Base-by-base conservation (phyloP, 2,113 vertebrate species). In the Passer domesticus region DNA sequence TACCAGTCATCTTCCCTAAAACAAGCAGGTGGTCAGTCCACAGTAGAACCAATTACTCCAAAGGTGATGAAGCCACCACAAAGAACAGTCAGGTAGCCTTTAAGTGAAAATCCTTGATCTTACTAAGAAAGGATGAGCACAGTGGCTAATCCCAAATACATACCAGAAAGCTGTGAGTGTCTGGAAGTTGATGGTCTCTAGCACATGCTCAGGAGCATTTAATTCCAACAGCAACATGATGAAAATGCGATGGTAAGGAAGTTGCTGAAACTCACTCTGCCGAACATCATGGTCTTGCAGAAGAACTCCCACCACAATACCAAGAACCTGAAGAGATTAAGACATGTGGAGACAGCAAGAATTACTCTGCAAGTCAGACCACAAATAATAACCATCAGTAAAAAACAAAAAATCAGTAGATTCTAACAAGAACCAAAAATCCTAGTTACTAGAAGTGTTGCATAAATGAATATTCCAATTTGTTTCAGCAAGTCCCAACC, bases 111-210 rank as follows among this genome's bases (percentile, higher is more conserved):
- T 23, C 14, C 35, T 35, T 23, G 4, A 58, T 41, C 39, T 59
- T 85, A 13, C 12, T 14, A 63, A 67, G 67, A 77, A 77, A 80
- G 46, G 17, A 22, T 62, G 30, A 70, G 31, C 25, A 9, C 5
- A 41, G 21, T 24, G 19, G 35, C 18, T 66, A 69, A 24, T 15
- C 33, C 49, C 70, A 75, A 30, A 79, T 18, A 97, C 97, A 7
- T 97, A 99, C 99, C 99, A 99, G 97, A 99, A 99, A 90, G 99
- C 99, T 30, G 99, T 99, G 92, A 99, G 99, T 5, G 99, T 99
- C 98, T 99, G 99, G 96, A 99, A 99, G 98, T 99, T 99, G 96
- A 99, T 99, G 83, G 99, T 99, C 97, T 99, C 99, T 76, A 99
- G 97, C 25, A 99, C 99, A 14, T 99, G 99, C 92, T 99, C 99